Evolutionary conservation across 64 coral and sea anemone genomes (phyloP), one percentile per base, ranked within the genome.

Genomic region (Hydrozoanthus tunicans): DNA sequence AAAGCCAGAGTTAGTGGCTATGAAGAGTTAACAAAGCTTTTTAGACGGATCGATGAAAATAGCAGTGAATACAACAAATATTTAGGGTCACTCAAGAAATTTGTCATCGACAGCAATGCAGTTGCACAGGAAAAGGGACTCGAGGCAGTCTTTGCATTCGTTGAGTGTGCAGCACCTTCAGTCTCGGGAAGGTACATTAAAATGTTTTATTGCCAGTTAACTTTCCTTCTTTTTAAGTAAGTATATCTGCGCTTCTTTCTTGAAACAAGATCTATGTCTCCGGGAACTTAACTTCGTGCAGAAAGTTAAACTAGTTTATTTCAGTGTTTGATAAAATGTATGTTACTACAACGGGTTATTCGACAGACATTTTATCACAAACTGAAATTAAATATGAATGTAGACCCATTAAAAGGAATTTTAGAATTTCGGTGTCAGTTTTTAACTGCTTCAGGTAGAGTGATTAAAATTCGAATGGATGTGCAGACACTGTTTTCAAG

Each of bases 41-140:
- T 92, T 67, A 89, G 83, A 78, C 82, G 70, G 32, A 91, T 94
- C 25, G 93, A 94, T 71, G 94, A 95, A 77, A 98, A 17, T 63
- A 98, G 89, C 66, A 95, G 90, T 62, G 96, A 98, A 89, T 98
- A 93, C 63, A 90, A 90, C 62, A 98, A 98, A 53, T 98, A 92
- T 79, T 53, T 98, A 55, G 91, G 94, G 6, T 73, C 91, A 81
- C 77, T 98, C 56, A 98, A 98, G 94, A 98, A 98, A 73, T 95
- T 98, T 82, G 96, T 98, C 3, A 74, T 98, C 23, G 96, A 98
- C 70, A 98, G 72, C 27, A 98, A 98, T 27, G 96, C 96, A 11
- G 96, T 98, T 90, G 96, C 96, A 23, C 96, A 98, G 69, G 96
- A 98, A 14, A 98, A 98, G 53, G 96, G 96, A 0, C 78, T 98